Percentiles rank a stretch among this genome's conserved stretches.
Conservation (phyloP, 2,888 invertebrate species). For the Ommatoiulus sabulosus region DNA sequence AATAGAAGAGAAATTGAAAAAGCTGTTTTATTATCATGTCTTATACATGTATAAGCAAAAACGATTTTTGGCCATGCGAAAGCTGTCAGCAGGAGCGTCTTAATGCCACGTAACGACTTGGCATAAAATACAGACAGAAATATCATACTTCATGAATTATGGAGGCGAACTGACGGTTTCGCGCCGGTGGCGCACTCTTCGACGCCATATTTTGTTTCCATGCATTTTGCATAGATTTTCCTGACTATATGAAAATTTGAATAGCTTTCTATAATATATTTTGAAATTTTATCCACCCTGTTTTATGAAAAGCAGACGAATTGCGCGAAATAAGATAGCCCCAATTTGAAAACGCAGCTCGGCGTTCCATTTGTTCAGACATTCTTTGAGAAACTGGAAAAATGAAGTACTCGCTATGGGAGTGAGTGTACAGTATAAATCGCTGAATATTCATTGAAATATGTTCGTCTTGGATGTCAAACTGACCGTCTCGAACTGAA, state of each 20-base stretch:
- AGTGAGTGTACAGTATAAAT: no score
- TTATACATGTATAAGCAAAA: slow-evolving; percentile 4
- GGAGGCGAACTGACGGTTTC: neutral
- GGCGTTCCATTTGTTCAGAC: no score
- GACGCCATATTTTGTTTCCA: slow-evolving; percentile 9
- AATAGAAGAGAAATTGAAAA: neutral
- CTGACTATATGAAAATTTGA: neutral
- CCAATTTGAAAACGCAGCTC: neutral
- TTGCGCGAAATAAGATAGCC: neutral
- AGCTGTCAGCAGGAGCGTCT: neutral
- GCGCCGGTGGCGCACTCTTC: neutral
- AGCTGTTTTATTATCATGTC: slow-evolving; percentile 30
- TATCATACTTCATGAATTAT: slow-evolving; percentile 45
- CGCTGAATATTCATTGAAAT: no score
- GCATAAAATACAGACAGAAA: neutral
- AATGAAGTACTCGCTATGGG: no score
- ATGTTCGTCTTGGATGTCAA: no score
- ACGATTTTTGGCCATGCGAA: neutral
- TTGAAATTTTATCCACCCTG: neutral
- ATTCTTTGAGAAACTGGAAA: no score
- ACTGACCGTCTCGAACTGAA: no score
- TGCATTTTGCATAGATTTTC: neutral
- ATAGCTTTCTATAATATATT: neutral
- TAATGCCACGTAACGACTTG: neutral
- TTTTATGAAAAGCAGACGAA: neutral